These are phyloP conservation scores for Heterodera filipjevi DNA, from an alignment of 2,888 invertebrate species.

Conservation along the genomic window DNA sequence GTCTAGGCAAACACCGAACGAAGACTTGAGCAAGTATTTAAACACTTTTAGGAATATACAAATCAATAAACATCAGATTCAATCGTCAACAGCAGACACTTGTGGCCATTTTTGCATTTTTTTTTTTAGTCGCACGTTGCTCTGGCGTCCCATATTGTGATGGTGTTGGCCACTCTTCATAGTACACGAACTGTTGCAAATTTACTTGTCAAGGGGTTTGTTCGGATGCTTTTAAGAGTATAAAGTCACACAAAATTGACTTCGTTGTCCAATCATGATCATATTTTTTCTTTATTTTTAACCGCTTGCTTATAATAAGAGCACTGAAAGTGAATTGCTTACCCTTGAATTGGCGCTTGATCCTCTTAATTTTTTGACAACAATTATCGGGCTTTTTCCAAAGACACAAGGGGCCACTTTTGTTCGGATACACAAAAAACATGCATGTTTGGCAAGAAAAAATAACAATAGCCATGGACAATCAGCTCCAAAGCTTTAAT, in stretches of 20 bases:
- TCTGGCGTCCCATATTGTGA: conserved; percentile 1
- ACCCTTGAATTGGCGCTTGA: not conserved
- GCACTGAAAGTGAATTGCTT: not conserved
- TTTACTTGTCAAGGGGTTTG: not conserved
- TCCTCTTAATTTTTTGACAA: not conserved
- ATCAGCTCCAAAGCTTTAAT: not conserved
- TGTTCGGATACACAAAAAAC: not conserved
- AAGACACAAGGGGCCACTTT: not conserved
- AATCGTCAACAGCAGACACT: not conserved
- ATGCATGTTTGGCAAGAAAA: not conserved
- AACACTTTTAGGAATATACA: not conserved
- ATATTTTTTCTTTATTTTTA: not conserved
- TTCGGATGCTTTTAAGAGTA: not conserved
- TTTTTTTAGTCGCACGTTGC: conserved; percentile 1
- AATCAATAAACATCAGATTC: conserved; percentile 6
- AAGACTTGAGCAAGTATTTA: not conserved
- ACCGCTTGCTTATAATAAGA: not conserved
- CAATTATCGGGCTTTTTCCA: not conserved
- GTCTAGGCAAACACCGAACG: not conserved
- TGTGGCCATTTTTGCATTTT: conserved; percentile 26
- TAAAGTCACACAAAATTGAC: not conserved
- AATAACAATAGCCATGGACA: not conserved
- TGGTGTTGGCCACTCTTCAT: not conserved
- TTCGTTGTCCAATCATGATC: not conserved
- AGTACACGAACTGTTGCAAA: not conserved